Percentiles rank a stretch among this genome's conserved stretches.
These are phyloP conservation scores for Etia nguti DNA, from an alignment of 2,113 vertebrate genomes.

Conservation along the genomic window DNA sequence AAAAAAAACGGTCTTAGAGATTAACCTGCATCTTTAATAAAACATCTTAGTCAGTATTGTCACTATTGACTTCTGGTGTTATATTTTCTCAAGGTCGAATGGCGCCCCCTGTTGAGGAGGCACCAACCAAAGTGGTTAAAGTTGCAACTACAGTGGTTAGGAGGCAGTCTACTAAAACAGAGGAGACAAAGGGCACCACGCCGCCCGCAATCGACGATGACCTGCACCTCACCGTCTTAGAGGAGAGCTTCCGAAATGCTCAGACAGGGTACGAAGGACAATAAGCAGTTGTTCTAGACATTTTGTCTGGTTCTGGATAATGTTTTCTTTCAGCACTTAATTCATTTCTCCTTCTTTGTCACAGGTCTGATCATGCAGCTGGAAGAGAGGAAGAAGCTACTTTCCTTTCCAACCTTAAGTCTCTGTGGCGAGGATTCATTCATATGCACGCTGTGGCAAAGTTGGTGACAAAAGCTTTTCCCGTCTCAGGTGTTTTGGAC, in stretches of 20 bases:
- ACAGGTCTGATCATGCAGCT: slow-evolving; percentile 52
- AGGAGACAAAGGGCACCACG: slow-evolving; percentile 76
- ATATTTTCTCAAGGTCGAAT: slow-evolving; percentile 81
- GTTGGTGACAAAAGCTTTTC: slow-evolving; percentile 92
- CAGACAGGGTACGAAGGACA: slow-evolving; percentile 67
- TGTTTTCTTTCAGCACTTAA: not conserved
- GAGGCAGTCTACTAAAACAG: slow-evolving; percentile 84
- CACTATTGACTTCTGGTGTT: not conserved
- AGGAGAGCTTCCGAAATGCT: slow-evolving; percentile 81
- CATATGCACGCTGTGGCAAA: slow-evolving; percentile 96
- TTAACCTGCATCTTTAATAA: not conserved
- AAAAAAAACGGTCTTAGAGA: not conserved
- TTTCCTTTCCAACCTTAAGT: slow-evolving; percentile 85
- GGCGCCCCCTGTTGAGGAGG: slow-evolving; percentile 78
- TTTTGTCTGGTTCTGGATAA: not conserved
- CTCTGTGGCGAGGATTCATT: slow-evolving; percentile 92
- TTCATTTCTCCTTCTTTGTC: not conserved
- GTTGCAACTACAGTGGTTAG: slow-evolving; percentile 85
- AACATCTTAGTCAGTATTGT: not conserved
- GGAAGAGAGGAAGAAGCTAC: slow-evolving; percentile 83
- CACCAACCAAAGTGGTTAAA: slow-evolving; percentile 86
- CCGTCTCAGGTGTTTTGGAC: slow-evolving; percentile 90
- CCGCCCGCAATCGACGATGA: slow-evolving; percentile 73
- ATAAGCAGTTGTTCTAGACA: slow-evolving; percentile 10
- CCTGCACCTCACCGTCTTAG: slow-evolving; percentile 82